A percentile compares a stretch with the other conserved stretches of the same genome.
Evolutionary conservation across 2,113 vertebrate species (phyloP).

Genomic region (Dryoscopus gambensis): DNA sequence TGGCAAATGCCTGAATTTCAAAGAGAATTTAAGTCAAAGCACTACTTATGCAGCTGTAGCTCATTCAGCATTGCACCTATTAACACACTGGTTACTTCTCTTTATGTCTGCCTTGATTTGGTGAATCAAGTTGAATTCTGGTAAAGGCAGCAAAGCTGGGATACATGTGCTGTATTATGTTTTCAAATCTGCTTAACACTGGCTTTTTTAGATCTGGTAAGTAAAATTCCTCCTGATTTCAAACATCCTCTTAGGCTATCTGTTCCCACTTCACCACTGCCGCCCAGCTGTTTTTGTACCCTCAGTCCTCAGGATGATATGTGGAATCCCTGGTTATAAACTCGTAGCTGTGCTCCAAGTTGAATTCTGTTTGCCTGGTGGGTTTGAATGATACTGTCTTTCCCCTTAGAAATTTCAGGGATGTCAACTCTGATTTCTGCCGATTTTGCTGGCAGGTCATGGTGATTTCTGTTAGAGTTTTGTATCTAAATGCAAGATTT

Average conservation of each 20-base stretch:
- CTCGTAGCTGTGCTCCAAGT: background rate
- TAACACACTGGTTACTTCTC: background rate
- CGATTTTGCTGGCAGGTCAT: background rate
- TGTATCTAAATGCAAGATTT: background rate
- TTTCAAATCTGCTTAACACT: background rate
- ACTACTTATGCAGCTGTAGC: background rate
- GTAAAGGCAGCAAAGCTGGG: background rate
- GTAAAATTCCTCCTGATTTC: background rate
- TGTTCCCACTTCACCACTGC: background rate
- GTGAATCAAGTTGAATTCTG: background rate
- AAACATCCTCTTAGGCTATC: background rate
- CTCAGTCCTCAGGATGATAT: background rate
- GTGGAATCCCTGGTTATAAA: background rate
- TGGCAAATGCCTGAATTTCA: background rate
- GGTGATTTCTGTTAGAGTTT: background rate
- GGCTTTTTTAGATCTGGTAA: background rate
- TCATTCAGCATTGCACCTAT: background rate
- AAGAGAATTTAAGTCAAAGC: background rate
- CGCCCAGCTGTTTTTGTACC: background rate
- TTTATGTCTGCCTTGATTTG: background rate
- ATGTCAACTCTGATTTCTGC: background rate
- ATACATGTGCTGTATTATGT: background rate
- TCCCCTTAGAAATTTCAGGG: background rate
- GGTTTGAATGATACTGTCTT: background rate
- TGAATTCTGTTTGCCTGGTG: accelerated